Evolutionary conservation across 2,797 vertebrate species (phyloP), one percentile per base, ranked within the genome.

Genomic region (Kryptopterus vitreolus): DNA sequence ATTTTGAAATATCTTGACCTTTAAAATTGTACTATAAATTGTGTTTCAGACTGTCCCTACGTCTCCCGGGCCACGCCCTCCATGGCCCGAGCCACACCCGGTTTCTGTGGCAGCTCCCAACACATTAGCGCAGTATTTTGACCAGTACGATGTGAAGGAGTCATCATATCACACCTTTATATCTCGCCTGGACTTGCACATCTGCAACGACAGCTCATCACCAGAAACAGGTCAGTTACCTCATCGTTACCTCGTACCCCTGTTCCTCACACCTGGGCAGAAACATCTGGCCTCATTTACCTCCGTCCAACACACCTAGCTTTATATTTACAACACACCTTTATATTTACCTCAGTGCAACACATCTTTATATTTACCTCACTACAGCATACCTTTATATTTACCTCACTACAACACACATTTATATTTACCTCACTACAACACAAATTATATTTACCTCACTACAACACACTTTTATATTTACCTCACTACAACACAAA

Each of bases 91-190:
- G 65, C 87, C 95, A 0, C 91, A 95, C 0, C 88, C 94, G 0
- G 84, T 94, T 31, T 88, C 88, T 4, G 84, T 84, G 55, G 90
- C 91, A 0, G 92, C 91, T 16, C 91, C 95, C 52, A 95, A 85
- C 85, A 96, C 95, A 81, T 89, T 92, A 18, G 95, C 95, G 83
- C 95, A 98, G 77, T 96, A 95, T 88, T 99, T 99, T 38, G 97
- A 99, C 76, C 94, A 92, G 53, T 95, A 95, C 13, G 96, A 99
- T 70, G 96, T 99, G 85, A 99, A 97, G 79, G 98, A 99, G 83
- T 96, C 97, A 0, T 99, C 98, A 0, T 99, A 99, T 88, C 98
- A 99, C 91, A 95, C 96, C 29, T 95, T 96, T 84, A 97, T 99
- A 88, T 98, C 98, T 18, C 96, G 95, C 73, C 90, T 99, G 87